Evolutionary conservation across 2,113 vertebrate species (phyloP), one percentile per base, ranked within the genome.

Genomic region (Phalacrocorax pelagicus): DNA sequence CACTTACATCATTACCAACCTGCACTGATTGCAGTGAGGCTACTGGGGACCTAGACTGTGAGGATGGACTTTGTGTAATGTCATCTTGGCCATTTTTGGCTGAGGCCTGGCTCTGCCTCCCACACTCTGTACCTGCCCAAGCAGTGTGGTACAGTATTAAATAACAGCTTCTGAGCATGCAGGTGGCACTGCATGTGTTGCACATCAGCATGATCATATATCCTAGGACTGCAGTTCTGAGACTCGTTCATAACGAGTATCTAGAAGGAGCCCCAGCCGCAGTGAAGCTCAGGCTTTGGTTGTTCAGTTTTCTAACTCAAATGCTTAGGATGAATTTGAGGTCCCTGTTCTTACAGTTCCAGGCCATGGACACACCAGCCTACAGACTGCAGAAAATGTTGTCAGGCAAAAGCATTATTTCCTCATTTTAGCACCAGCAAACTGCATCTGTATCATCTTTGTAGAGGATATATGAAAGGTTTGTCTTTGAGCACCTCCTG

Each of bases 141-240:
- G 52, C 40, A 40, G 21, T 0, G 0, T 1, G 8, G 23, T 38
- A 24, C 26, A 15, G 10, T 5, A 20, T 49, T 20, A 61, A 55
- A 21, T 3, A 36, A 15, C 62, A 74, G 42, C 36, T 67, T 44
- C n/a, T 36, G 40, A 66, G 63, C 40, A n/a, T 0, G 1, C 32
- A 46, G n/a, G 55, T 11, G 51, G 51, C 12, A 9, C 38, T 16
- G 15, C 30, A 5, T 1, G 3, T 24, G n/a, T 15, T 34, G 19
- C 36, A 18, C 4, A 6, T 49, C 74, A 54, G 26, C 73, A 44
- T 5, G 22, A 26, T 14, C 29, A 1, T 2, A 2, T 22, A 11
- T 17, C 34, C 40, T 6, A 14, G 32, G n/a, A 23, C n/a, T 55
- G 29, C 11, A n/a, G 26, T 65, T 54, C 9, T 19, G 44, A 46